Percentiles rank a stretch among this genome's conserved stretches.
phyloP scores from a whole-genome alignment of 1,140 invertebrate species.

The Calycopis cecrops region DNA sequence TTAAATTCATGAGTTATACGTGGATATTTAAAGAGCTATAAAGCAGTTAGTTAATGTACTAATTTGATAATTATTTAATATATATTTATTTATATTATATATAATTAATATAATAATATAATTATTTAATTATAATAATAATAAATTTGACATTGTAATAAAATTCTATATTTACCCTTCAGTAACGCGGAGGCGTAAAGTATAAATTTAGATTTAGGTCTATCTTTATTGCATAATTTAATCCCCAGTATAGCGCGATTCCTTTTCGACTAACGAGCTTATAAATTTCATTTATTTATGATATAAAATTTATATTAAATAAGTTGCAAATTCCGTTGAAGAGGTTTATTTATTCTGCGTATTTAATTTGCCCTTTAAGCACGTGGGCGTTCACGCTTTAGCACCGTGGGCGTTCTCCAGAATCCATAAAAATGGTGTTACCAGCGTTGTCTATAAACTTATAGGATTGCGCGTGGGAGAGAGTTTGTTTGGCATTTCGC shows the following conservation, averaged over 20 bases:
- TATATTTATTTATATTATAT: too few relatives aligned
- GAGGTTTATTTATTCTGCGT: not conserved
- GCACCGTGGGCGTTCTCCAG: not conserved
- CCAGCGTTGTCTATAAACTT: not conserved
- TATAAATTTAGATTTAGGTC: too few relatives aligned
- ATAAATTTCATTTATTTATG: not conserved
- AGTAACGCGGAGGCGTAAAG: too few relatives aligned
- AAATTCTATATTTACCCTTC: too few relatives aligned
- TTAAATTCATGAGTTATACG: too few relatives aligned
- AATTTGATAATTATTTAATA: too few relatives aligned
- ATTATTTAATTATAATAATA: too few relatives aligned
- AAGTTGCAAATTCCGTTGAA: not conserved
- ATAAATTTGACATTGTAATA: too few relatives aligned
- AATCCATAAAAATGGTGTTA: conserved; percentile 1
- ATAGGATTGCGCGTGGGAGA: conserved; percentile 2
- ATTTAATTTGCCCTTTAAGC: conserved; percentile 3
- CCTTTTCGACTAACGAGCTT: not conserved
- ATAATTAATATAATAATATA: too few relatives aligned
- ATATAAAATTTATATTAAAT: too few relatives aligned
- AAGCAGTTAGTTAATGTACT: too few relatives aligned
- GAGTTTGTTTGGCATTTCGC: not conserved
- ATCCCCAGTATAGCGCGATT: not conserved
- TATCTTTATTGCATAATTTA: not conserved
- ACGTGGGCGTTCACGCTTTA: not conserved
- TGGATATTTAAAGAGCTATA: too few relatives aligned